Conservation (phyloP, 1,140 invertebrate genomes). For the silkworm (Bombyx mori) region DNA sequence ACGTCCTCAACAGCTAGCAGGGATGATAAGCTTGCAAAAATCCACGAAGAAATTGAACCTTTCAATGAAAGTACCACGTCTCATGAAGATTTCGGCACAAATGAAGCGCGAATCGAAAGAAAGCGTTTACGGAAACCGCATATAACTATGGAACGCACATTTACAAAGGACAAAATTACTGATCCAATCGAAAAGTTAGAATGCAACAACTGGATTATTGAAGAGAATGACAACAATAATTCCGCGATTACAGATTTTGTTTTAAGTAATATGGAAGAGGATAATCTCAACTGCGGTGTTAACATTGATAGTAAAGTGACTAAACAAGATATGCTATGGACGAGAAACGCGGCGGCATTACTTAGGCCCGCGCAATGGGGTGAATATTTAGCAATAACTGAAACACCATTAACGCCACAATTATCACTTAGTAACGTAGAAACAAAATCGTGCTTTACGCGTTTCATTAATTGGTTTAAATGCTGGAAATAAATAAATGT, state of each 20-base stretch:
- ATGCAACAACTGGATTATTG: conserved; percentile 25
- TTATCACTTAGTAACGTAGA: conserved; percentile 27
- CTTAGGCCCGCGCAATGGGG: conserved; percentile 28
- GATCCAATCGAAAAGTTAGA: conserved; percentile 29
- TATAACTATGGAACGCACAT: conserved; percentile 13
- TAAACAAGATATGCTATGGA: conserved; percentile 16
- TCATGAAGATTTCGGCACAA: no score
- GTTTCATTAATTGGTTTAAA: conserved; percentile 29
- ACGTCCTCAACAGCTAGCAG: no score
- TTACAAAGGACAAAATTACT: conserved; percentile 9
- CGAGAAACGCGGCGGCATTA: conserved; percentile 21
- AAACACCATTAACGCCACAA: conserved; percentile 28
- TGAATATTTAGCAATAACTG: conserved; percentile 21
- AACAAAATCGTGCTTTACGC: conserved; percentile 32
- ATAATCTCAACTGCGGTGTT: not conserved
- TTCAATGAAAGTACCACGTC: no score
- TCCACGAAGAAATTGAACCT: no score
- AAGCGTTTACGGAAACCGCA: conserved; percentile 9
- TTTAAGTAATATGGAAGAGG: conserved; percentile 4
- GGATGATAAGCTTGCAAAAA: no score
- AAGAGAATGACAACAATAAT: conserved; percentile 10
- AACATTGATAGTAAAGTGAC: conserved; percentile 1
- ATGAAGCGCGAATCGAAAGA: no score
- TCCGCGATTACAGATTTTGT: not conserved
- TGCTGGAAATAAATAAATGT: conserved; percentile 33